Base-by-base conservation (phyloP, 2,113 vertebrate species). In the Pomatostomus ruficeps region DNA sequence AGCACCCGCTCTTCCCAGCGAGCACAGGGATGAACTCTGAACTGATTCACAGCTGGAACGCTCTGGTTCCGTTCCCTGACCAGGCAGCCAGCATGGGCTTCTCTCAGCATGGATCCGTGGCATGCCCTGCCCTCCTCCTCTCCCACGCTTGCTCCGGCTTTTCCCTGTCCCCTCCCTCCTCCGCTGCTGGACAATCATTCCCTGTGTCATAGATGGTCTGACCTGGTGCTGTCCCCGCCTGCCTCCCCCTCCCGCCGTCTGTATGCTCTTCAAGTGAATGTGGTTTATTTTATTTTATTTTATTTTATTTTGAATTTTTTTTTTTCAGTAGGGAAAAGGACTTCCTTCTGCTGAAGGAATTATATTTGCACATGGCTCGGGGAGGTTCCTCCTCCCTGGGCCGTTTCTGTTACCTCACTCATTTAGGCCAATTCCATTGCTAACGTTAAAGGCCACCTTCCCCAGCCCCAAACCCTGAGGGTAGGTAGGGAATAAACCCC, bases 371-470 rank as follows among this genome's bases (percentile, higher is more conserved):
- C 98, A 96, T 51, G 96, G 92, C 95, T 93, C 73, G 59, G 96
- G 96, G 95, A 94, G 93, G 76, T 48, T 49, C 66, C 85, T 95
- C 89, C 96, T 95, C 97, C 82, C n/a, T n/a, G n/a, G 97, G 96
- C 97, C 96, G 45, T 94, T 97, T 96, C 97, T 59, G 93, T 98
- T 98, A 98, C 98, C 98, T 98, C 98, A 97, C 96, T 97, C 95
- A 95, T 95, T 93, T 97, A 86, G 83, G 96, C 94, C 95, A 95
- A 94, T 96, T 95, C 94, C 89, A 96, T 96, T 91, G 95, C 96
- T 97, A 92, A 95, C 9, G 6, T 95, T 96, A 6, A 94, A 89
- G 91, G 94, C 95, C 95, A 73, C 95, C 80, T 89, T 90, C 85
- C 94, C 89, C 70, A n/a, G 26, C 4, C 45, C 94, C 78, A 1